A percentile compares a stretch with the other conserved stretches of the same genome.
Conservation (phyloP, 1,140 invertebrate genomes). For the Cherax destructor region DNA sequence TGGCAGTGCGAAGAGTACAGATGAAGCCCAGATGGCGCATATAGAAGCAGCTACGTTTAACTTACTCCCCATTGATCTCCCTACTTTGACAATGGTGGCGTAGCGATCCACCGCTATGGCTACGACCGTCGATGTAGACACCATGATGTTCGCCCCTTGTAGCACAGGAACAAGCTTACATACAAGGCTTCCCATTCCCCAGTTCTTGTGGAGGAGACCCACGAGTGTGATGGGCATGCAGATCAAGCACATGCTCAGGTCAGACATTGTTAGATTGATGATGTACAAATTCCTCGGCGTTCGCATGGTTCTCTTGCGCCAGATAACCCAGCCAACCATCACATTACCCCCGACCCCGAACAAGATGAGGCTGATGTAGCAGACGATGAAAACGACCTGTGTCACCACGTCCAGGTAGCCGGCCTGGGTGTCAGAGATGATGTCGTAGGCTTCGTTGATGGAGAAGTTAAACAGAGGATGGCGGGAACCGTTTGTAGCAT, state of each 20-base stretch:
- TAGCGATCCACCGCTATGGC: conserved; percentile 80
- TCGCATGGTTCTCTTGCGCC: conserved; percentile 76
- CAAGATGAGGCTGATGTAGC: conserved; percentile 75
- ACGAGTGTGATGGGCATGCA: conserved; percentile 81
- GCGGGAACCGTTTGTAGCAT: conserved; percentile 63
- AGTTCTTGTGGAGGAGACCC: conserved; percentile 74
- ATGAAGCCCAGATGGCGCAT: conserved; percentile 76
- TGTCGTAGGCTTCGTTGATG: conserved; percentile 74
- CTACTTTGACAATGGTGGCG: conserved; percentile 77
- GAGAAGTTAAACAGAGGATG: conserved; percentile 78
- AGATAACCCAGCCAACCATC: conserved; percentile 76
- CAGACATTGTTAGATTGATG: conserved; percentile 80
- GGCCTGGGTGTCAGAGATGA: conserved; percentile 72
- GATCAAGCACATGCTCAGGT: conserved; percentile 79
- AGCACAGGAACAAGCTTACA: conserved; percentile 80
- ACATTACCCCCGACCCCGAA: conserved; percentile 76
- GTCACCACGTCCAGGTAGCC: conserved; percentile 74
- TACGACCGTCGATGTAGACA: conserved; percentile 80
- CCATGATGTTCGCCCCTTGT: conserved; percentile 80
- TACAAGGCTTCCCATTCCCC: conserved; percentile 76
- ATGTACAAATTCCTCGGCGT: conserved; percentile 81
- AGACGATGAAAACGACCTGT: conserved; percentile 70
- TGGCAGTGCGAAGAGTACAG: conserved; percentile 75
- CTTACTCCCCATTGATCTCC: conserved; percentile 58
- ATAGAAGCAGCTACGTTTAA: conserved; percentile 68